These are phyloP conservation scores for Prolemur simus DNA, from an alignment of 2,113 vertebrate genomes.

Conservation along the genomic window DNA sequence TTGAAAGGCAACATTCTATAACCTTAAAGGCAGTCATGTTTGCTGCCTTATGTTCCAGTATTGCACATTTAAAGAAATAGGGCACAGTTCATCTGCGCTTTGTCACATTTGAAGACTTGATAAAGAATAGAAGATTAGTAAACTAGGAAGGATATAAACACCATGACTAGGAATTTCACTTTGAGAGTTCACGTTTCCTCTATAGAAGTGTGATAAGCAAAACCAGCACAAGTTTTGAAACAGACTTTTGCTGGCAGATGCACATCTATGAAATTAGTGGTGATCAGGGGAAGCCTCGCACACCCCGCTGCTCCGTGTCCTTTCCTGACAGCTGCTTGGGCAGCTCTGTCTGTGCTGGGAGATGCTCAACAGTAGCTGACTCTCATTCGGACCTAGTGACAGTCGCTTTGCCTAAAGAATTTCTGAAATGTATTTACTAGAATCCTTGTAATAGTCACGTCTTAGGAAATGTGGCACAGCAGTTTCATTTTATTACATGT, in stretches of 20 bases:
- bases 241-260: background rate
- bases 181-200: background rate
- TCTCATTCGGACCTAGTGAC: background rate
- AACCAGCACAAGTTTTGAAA: background rate
- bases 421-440: background rate
- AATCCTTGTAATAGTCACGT: background rate
- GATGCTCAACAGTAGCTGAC: background rate
- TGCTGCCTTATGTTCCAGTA: background rate
- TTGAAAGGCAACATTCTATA: background rate
- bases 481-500: background rate
- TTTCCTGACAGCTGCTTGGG: background rate
- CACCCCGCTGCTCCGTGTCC: background rate
- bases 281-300: background rate
- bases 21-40: background rate
- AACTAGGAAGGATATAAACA: background rate
- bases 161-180: background rate
- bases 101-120: background rate
- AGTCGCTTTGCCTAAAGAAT: background rate
- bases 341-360: background rate
- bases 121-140: background rate
- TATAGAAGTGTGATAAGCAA: background rate
- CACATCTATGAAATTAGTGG: background rate
- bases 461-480: background rate
- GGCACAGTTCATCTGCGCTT: background rate
- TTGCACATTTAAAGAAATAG: background rate